A percentile compares a stretch with the other conserved stretches of the same genome.
These are phyloP conservation scores for Physocephala rufipes DNA, from an alignment of 2,888 invertebrate species.

Conservation along the genomic window DNA sequence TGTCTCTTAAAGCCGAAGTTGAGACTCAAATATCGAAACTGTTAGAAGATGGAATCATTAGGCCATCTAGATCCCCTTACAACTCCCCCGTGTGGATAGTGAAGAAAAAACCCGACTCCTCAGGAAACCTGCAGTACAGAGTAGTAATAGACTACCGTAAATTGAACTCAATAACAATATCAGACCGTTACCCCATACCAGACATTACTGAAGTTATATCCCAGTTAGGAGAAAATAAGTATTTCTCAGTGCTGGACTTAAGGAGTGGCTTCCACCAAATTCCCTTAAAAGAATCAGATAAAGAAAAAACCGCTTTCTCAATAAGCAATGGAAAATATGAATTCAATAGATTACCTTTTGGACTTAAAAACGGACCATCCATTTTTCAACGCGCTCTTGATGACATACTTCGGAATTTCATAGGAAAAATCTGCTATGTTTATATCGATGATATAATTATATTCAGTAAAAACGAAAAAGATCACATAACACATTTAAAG, in stretches of 20 bases:
- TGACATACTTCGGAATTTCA: constrained; percentile 27
- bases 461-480: not conserved
- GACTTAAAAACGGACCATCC: constrained; percentile 26
- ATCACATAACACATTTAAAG: not conserved
- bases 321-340: constrained; percentile 14
- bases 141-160: constrained; percentile 35
- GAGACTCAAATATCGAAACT: constrained; percentile 31
- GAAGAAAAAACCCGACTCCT: constrained; percentile 29
- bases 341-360: constrained; percentile 7
- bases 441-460: constrained; percentile 32
- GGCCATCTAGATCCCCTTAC: constrained; percentile 34
- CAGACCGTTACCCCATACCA: constrained; percentile 34
- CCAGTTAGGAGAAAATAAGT: constrained; percentile 17
- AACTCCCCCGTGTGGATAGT: constrained; percentile 33
- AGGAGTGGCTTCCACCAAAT: constrained; percentile 30
- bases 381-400: constrained; percentile 35
- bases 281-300: constrained; percentile 7
- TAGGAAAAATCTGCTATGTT: constrained; percentile 27
- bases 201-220: constrained; percentile 35
- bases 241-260: constrained; percentile 22
- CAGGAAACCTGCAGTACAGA: constrained; percentile 25
- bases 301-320: constrained; percentile 21
- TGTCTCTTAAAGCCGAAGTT: constrained; percentile 32
- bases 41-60: constrained; percentile 31
- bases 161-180: constrained; percentile 30